Conservation (phyloP, 2,888 invertebrate genomes). For the Gari tellinella region DNA sequence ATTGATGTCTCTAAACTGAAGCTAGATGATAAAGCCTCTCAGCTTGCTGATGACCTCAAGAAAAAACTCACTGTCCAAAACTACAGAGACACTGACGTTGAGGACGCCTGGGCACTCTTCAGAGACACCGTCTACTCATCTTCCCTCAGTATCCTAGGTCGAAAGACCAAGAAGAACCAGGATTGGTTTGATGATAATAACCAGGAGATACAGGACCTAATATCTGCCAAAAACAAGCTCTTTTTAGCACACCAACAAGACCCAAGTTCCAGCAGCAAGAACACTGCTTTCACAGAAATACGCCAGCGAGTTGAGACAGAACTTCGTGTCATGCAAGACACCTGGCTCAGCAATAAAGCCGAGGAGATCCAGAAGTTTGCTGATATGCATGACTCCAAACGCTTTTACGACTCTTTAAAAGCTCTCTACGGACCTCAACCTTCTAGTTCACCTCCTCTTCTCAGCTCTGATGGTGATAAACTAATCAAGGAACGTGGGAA, state of each 20-base stretch:
- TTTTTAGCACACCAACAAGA: conserved; percentile 1
- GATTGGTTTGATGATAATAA: conserved; percentile 16
- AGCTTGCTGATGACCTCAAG: not conserved
- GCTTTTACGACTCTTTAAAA: conserved; percentile 9
- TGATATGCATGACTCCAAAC: conserved; percentile 4
- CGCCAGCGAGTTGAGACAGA: not conserved
- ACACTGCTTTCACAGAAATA: not conserved
- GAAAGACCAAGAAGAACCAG: not conserved
- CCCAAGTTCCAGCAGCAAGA: not conserved
- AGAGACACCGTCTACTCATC: too few relatives aligned
- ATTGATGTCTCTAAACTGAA: conserved; percentile 10
- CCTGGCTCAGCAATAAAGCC: conserved; percentile 25
- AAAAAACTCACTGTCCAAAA: not conserved
- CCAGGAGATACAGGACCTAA: not conserved
- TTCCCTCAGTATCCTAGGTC: not conserved
- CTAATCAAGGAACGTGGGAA: too few relatives aligned
- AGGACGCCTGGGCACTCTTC: not conserved
- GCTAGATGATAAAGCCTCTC: too few relatives aligned
- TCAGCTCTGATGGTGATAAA: not conserved
- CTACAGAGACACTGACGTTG: not conserved
- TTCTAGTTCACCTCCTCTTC: conserved; percentile 10
- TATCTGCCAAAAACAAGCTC: not conserved
- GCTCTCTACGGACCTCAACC: conserved; percentile 10
- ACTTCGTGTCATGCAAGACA: conserved; percentile 15
- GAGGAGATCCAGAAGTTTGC: conserved; percentile 24